These are phyloP conservation scores for Zosterops borbonicus DNA, from an alignment of 2,113 vertebrate genomes.

Conservation along the genomic window DNA sequence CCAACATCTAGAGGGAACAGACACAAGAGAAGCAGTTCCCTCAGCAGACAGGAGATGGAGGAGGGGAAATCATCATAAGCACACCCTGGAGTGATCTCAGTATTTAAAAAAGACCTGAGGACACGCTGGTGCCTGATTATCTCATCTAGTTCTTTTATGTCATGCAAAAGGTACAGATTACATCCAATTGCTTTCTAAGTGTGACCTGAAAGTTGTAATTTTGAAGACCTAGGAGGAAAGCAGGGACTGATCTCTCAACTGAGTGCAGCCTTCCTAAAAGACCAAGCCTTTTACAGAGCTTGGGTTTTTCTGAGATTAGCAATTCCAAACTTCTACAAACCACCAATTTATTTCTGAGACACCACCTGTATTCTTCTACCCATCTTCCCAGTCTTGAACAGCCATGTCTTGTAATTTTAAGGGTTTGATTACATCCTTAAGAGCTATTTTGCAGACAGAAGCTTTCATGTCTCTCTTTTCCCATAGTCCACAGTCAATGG, in stretches of 20 bases:
- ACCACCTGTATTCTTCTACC: not conserved
- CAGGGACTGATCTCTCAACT: not conserved
- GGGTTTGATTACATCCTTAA: not conserved
- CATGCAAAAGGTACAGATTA: not conserved
- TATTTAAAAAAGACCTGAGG: not conserved
- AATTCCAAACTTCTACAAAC: not conserved
- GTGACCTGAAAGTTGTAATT: not conserved
- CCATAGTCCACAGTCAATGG: not conserved
- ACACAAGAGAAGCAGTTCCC: not conserved
- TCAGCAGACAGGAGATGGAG: not conserved
- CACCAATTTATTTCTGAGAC: not conserved
- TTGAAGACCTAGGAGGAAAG: not conserved
- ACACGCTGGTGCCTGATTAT: not conserved
- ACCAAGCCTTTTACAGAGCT: not conserved
- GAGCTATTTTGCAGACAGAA: not conserved
- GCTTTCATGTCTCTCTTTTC: not conserved
- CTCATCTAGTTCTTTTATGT: not conserved
- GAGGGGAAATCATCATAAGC: not conserved
- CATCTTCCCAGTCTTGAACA: not conserved
- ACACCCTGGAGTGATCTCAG: not conserved
- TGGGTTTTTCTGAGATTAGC: not conserved
- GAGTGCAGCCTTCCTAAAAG: not conserved
- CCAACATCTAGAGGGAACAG: not conserved
- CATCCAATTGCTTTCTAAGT: not conserved
- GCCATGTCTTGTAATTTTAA: not conserved